Base-by-base conservation (phyloP, 2,797 vertebrate genomes). In the Sebastes nivosus region DNA sequence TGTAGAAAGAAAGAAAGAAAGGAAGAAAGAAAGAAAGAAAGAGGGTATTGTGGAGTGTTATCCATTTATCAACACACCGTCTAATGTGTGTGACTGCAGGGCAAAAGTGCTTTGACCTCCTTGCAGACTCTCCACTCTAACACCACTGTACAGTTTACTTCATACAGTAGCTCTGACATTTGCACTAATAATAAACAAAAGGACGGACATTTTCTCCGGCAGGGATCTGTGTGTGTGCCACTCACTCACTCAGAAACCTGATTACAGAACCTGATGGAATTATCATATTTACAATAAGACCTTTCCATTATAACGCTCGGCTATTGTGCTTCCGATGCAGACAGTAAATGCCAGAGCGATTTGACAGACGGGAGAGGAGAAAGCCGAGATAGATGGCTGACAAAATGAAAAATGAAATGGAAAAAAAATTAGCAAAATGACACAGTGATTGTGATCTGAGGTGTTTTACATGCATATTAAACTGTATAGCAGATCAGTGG, bases 261-360 rank as follows among this genome's bases (percentile, higher is more conserved):
- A 93, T 92, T 81, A 86, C 77, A 75, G 81, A 63, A 42, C 32
- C 80, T 81, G 84, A 89, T 87, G 73, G 79, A 90, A 89, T 92
- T 83, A 84, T 89, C 88, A 81, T 88, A 91, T 93, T 90, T 82
- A 89, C 86, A 88, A 88, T 85, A 59, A 91, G 88, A 92, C 90
- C 90, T 94, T 94, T 91, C 70, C 64, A 72, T 86, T 67, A 25
- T 78, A 58, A 63, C 16, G 55, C 60, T 64, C 77, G 16, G 81
- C 74, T 79, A 78, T 84, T 91, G 83, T 91, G 86, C 59, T 30
- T 68, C 84, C 67, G 78, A 86, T 77, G 73, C 89, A 76, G 74
- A 42, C 79, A 50, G 79, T 89, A 92, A 94, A 94, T 94, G 90
- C 92, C 92, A 94, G 67, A 74, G 5, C 79, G 68, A 65, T 82